Evolutionary conservation across 2,797 vertebrate species (phyloP), one percentile per base, ranked within the genome.

Genomic region (Crenichthys baileyi): DNA sequence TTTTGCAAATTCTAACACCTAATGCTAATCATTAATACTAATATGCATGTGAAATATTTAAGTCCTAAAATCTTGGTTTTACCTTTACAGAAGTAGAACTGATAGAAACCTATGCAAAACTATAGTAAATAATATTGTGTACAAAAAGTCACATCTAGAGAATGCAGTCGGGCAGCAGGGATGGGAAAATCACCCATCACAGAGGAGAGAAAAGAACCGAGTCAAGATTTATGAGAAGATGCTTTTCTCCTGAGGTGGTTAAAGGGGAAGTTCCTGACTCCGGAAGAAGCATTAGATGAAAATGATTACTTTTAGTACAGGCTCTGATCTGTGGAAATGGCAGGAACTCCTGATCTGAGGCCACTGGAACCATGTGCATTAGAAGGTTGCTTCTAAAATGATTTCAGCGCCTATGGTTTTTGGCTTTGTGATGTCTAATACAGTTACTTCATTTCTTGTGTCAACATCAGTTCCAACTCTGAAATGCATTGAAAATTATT

Each of bases 161-260:
- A 83, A 80, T 63, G 24, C 5, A 39, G 58, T 60, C 16, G 22
- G 63, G 46, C 20, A 74, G 72, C 51, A 16, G 48, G 50, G 76
- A 77, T 56, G 53, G 5, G 72, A 78, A 81, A 84, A 81, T 76
- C 76, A 73, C 53, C 39, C 39, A 76, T 36, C 77, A 73, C 60
- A 72, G 70, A 36, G 39, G 15, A 77, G 72, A 87, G 78, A 44
- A 81, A 65, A 81, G 70, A 79, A 79, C 18, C n/a, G 75, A 83
- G 83, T 76, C 44, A 48, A 86, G 81, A 91, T 90, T 90, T 74
- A 90, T 88, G 78, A 85, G 74, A 82, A 79, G 80, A 76, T 79
- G 73, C 72, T 85, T 84, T 81, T 79, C 76, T 81, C 76, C 76
- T 22, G 81, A 83, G 81, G 74, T 80, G 79, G 79, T 76, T 85